Evolutionary conservation across 2,797 vertebrate species (phyloP), one percentile per base, ranked within the genome.

Genomic region (Enteromius mattozi): DNA sequence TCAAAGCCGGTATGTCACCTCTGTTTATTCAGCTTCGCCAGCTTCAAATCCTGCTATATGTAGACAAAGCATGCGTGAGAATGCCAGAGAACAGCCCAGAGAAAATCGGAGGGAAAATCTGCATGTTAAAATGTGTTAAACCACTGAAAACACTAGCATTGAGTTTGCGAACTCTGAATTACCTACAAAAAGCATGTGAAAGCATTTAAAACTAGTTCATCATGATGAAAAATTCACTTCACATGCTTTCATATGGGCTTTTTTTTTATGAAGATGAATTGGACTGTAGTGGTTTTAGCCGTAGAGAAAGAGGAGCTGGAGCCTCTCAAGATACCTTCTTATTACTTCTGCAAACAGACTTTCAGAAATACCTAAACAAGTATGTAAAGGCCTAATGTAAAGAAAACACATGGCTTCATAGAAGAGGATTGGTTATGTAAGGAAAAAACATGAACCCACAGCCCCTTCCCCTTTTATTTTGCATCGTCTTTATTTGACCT

Each of bases 1-100:
- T 98, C 85, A 99, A 97, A 94, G 92, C 93, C 30, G 75, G 93
- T 54, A 93, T 35, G 66, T 21, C 13, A 65, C 61, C 45, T 42
- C 17, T 42, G 13, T 74, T 61, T 33, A 61, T 81, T 81, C n/a
- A 63, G 54, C 80, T 16, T 33, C 12, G 16, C 69, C 63, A 17
- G 80, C 42, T 72, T 19, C 16, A 70, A 13, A 71, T 56, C 66
- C 68, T 71, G 68, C 47, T 59, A 3, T 21, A 45, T 27, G n/a
- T 71, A 45, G 49, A 80, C 47, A 40, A 69, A 78, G 33, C 51
- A 0, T 37, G 14, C 59, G 35, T 30, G 30, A 16, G 27, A 78
- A 21, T 47, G 40, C 17, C 24, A 65, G 61, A 68, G 35, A 37
- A 56, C 27, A 33, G 61, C 68, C 14, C 13, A n/a, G 63, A 81